Evolutionary conservation across 2,888 invertebrate genomes (phyloP).

Genomic region (Rhorus exstirpatorius): DNA sequence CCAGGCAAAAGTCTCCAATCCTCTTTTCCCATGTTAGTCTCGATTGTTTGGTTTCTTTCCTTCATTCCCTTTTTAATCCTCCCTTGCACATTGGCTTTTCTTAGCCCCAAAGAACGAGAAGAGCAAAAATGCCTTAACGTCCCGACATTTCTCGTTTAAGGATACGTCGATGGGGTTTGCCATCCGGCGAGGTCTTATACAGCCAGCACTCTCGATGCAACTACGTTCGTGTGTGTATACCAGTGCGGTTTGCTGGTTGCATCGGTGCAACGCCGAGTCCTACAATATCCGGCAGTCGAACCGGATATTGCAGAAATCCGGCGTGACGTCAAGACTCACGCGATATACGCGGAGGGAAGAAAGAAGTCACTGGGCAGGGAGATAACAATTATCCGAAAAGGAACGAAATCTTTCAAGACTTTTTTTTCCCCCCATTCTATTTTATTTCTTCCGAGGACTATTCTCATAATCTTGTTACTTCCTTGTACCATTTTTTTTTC

Average conservation of each 20-base stretch:
- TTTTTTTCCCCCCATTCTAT: background rate
- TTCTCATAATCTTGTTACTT: background rate
- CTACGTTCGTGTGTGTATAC: conserved; percentile 19
- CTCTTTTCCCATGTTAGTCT: conserved; percentile 28
- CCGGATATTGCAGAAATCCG: conserved; percentile 59
- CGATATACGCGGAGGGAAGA: conserved; percentile 31
- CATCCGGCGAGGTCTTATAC: conserved; percentile 33
- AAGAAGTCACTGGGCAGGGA: background rate
- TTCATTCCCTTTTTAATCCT: background rate
- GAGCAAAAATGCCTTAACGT: conserved; percentile 51
- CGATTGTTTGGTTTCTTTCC: conserved; percentile 45
- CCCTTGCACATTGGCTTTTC: conserved; percentile 21
- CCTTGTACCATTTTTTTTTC: background rate
- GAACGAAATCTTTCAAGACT: background rate
- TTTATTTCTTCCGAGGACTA: no score
- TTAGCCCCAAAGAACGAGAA: background rate
- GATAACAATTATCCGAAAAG: background rate
- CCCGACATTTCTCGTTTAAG: conserved; percentile 41
- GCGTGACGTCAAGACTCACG: conserved; percentile 33
- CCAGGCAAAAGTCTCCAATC: conserved; percentile 9
- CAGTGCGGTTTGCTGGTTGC: conserved; percentile 16
- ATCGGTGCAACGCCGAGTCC: conserved; percentile 30
- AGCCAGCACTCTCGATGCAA: conserved; percentile 40
- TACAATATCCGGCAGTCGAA: conserved; percentile 52
- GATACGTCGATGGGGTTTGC: conserved; percentile 46